phyloP scores from a whole-genome alignment of 2,888 invertebrate species.

The Elmis aenea region DNA sequence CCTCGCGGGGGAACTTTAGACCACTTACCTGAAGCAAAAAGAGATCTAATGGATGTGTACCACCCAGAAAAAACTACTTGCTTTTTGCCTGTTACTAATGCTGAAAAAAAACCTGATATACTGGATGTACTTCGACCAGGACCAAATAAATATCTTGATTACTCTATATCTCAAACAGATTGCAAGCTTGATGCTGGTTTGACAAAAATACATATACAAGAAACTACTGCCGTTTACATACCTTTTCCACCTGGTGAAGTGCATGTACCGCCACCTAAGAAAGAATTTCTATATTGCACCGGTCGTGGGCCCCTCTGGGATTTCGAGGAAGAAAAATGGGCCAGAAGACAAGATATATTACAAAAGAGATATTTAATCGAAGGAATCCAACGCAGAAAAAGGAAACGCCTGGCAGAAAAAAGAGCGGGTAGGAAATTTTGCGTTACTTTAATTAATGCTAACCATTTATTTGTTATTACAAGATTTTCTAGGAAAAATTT shows the following conservation, averaged over 20 bases:
- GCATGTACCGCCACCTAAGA: constrained; percentile 5
- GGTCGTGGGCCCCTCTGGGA: constrained; percentile 33
- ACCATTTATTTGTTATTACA: too few species aligned
- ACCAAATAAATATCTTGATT: constrained; percentile 27
- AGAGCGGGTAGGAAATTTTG: constrained; percentile 5
- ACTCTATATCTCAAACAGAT: constrained; percentile 34
- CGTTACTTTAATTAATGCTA: too few species aligned
- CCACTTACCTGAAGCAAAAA: too few species aligned
- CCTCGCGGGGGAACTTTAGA: too few species aligned
- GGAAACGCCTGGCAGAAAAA: constrained; percentile 1
- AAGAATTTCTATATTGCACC: constrained; percentile 15
- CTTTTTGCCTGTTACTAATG: constrained; percentile 26
- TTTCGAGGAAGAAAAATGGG: constrained; percentile 34
- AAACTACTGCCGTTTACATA: constrained; percentile 30
- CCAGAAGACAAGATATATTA: constrained; percentile 19
- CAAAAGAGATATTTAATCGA: constrained; percentile 13
- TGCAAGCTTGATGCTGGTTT: constrained; percentile 28
- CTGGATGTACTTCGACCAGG: constrained; percentile 26
- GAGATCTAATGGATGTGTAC: constrained; percentile 13
- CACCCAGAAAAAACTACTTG: constrained; percentile 19
- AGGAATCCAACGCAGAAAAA: background rate
- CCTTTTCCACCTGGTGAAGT: constrained; percentile 25
- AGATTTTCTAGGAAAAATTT: too few species aligned
- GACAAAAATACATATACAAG: constrained; percentile 29
- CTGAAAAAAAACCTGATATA: constrained; percentile 17